These are phyloP conservation scores for Peribatodes rhomboidaria DNA, from an alignment of 2,888 invertebrate genomes.

Conservation along the genomic window DNA sequence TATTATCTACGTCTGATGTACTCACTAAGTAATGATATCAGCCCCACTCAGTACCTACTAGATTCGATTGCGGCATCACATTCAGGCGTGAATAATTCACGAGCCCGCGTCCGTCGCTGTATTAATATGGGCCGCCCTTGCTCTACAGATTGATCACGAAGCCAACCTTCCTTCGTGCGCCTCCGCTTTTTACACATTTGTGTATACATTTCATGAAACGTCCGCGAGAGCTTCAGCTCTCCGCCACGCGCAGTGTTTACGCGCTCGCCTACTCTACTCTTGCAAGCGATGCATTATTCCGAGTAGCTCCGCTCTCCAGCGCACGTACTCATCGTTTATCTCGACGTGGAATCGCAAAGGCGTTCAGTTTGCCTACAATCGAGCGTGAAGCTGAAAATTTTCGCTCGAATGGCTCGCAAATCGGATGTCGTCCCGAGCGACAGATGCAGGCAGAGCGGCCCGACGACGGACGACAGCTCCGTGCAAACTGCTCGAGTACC, in stretches of 20 bases:
- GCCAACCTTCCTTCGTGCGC: neutral
- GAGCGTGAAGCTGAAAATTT: constrained; percentile 49
- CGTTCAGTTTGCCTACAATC: constrained; percentile 42
- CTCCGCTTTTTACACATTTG: neutral
- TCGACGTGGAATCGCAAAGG: constrained; percentile 46
- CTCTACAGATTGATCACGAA: constrained; percentile 15
- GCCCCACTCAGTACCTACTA: constrained; percentile 1
- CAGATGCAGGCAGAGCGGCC: constrained; percentile 32
- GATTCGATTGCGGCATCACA: neutral
- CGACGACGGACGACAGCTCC: constrained; percentile 4
- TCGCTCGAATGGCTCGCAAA: constrained; percentile 47
- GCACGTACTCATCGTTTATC: constrained; percentile 47
- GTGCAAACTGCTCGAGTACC: constrained; percentile 19
- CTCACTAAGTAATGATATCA: neutral
- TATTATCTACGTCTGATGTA: neutral
- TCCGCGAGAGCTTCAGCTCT: constrained; percentile 7
- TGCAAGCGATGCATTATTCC: neutral
- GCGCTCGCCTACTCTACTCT: neutral
- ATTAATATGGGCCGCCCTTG: constrained; percentile 17
- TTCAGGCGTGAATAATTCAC: constrained; percentile 23
- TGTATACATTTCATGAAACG: constrained; percentile 35
- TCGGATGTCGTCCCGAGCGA: constrained; percentile 41
- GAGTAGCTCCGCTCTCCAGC: constrained; percentile 1
- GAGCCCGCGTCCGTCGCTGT: constrained; percentile 6
- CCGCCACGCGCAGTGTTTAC: constrained; percentile 24